phyloP scores from a whole-genome alignment of 2,797 vertebrate species.

The Enteromius thamalakanensis region DNA sequence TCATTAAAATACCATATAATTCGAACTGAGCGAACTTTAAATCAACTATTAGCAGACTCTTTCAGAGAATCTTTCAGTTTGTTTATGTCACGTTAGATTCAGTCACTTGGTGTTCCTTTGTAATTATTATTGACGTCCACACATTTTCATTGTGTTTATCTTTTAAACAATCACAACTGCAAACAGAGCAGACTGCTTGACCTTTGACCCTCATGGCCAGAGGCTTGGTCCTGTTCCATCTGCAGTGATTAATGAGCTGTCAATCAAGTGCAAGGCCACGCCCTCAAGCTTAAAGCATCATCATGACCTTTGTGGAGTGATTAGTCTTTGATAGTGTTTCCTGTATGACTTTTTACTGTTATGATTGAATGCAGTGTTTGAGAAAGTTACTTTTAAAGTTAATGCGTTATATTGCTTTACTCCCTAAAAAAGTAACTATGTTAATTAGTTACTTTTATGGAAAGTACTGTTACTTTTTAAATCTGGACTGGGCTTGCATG shows the following conservation, averaged over 20 bases:
- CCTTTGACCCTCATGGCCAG: conserved; percentile 67
- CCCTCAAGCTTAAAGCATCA: not conserved
- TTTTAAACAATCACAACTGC: conserved; percentile 16
- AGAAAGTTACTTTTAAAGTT: too few relatives aligned
- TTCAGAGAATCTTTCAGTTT: too few relatives aligned
- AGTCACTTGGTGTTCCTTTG: too few relatives aligned
- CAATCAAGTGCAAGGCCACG: conserved; percentile 35
- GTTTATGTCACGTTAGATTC: too few relatives aligned
- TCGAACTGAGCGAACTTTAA: too few relatives aligned
- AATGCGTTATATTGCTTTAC: too few relatives aligned
- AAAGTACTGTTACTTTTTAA: too few relatives aligned
- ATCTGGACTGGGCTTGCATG: too few relatives aligned
- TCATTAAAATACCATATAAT: not conserved
- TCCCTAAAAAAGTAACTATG: too few relatives aligned
- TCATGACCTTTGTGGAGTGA: not conserved
- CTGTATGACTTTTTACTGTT: conserved; percentile 5
- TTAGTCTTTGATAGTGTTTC: not conserved
- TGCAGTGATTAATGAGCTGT: conserved; percentile 34
- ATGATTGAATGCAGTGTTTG: not conserved
- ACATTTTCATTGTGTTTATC: not conserved
- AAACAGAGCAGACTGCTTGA: conserved; percentile 59
- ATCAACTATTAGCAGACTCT: not conserved
- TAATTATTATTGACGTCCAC: not conserved
- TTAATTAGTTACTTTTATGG: too few relatives aligned
- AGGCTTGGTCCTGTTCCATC: conserved; percentile 63